Percentiles rank a stretch among this genome's conserved stretches.
Conservation (phyloP, 2,888 invertebrate genomes). For the Drosophila phalerata region DNA sequence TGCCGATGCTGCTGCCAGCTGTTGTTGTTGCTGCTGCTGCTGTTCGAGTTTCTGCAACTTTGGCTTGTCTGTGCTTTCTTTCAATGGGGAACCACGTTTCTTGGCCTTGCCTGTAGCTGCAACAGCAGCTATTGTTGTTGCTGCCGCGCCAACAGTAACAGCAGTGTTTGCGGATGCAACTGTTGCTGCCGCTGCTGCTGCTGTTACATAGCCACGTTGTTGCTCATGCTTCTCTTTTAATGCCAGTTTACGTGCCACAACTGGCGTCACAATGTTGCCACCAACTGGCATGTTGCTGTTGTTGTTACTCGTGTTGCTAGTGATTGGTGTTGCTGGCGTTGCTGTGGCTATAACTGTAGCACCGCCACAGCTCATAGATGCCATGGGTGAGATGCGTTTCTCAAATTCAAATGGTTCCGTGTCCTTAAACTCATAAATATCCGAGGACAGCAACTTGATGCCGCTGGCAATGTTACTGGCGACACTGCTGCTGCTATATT, state of each 20-base stretch:
- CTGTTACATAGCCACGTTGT: conserved; percentile 2
- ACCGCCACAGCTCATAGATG: conserved; percentile 37
- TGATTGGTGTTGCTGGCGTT: conserved; percentile 20
- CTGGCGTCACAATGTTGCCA: conserved; percentile 9
- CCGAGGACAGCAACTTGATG: conserved; percentile 82
- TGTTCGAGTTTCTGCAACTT: conserved; percentile 69
- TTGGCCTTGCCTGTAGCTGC: conserved; percentile 59
- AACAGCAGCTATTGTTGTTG: neutral
- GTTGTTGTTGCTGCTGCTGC: conserved; percentile 26
- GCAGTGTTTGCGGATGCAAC: neutral
- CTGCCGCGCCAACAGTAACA: neutral
- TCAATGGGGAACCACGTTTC: conserved; percentile 82
- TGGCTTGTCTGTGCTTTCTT: conserved; percentile 78
- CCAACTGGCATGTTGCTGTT: neutral
- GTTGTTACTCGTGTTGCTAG: neutral
- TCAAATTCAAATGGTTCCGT: conserved; percentile 95
- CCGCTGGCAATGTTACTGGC: conserved; percentile 21
- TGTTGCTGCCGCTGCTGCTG: conserved; percentile 1
- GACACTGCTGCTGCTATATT: conserved; percentile 33
- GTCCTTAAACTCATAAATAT: conserved; percentile 95
- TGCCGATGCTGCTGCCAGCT: conserved; percentile 20
- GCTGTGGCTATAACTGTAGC: conserved; percentile 36
- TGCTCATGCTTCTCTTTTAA: conserved; percentile 44
- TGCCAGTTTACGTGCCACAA: conserved; percentile 49
- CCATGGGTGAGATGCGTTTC: conserved; percentile 86